Percentiles rank a stretch among this genome's conserved stretches.
Evolutionary conservation across 2,888 invertebrate genomes (phyloP).

Genomic region (Plagodis dolabraria): DNA sequence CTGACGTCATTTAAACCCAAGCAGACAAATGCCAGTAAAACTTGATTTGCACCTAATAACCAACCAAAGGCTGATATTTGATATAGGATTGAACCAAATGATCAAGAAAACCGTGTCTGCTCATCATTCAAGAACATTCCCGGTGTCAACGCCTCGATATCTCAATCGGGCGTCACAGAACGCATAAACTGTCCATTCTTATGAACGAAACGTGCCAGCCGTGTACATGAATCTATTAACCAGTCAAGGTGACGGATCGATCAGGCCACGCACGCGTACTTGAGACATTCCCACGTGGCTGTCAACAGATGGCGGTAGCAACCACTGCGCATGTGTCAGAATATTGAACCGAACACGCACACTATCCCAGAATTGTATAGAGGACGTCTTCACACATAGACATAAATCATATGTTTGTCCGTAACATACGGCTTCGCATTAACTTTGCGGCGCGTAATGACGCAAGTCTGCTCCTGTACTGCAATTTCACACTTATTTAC

Average conservation of each 20-base stretch:
- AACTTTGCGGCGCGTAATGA: slow-evolving; percentile 73
- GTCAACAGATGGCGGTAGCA: slow-evolving; percentile 78
- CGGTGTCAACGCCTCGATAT: slow-evolving; percentile 28
- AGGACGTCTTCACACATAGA: slow-evolving; percentile 42
- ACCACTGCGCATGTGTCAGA: slow-evolving; percentile 70
- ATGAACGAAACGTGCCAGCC: slow-evolving; percentile 54
- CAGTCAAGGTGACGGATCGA: slow-evolving; percentile 80
- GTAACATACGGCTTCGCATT: slow-evolving; percentile 78
- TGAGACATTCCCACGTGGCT: slow-evolving; percentile 61
- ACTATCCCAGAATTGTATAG: slow-evolving; percentile 40
- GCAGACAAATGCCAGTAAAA: too few relatives aligned
- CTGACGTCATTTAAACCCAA: too few relatives aligned
- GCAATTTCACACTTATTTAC: slow-evolving; percentile 44
- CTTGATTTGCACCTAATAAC: too few relatives aligned
- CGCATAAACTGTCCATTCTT: slow-evolving; percentile 50
- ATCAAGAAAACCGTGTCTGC: slow-evolving; percentile 2
- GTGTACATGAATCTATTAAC: slow-evolving; percentile 78
- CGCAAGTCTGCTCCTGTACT: slow-evolving; percentile 51
- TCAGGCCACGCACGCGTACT: slow-evolving; percentile 60
- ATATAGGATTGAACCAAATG: not conserved
- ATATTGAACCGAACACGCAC: slow-evolving; percentile 73
- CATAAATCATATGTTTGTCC: slow-evolving; percentile 79
- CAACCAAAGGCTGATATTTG: too few relatives aligned
- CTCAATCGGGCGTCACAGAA: slow-evolving; percentile 39
- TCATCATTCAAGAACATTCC: slow-evolving; percentile 18